Evolutionary conservation across 2,888 invertebrate species (phyloP), one percentile per base, ranked within the genome.

Genomic region (Parnassius orleans): DNA sequence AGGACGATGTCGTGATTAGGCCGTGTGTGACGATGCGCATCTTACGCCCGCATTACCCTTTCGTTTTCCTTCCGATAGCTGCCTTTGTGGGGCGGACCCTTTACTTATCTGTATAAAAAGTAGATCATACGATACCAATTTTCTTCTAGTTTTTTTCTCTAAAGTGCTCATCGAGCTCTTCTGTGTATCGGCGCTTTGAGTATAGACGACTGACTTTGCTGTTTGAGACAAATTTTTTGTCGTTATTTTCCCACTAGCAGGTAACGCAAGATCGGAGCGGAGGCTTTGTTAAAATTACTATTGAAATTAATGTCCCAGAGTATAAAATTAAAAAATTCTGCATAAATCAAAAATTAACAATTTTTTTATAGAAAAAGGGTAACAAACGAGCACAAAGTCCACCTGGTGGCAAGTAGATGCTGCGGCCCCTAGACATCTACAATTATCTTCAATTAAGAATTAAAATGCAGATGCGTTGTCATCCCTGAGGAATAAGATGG

Each of bases 21-120:
- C 89, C 87, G 90, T 90, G 90, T 90, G 90, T 89, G 90, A 79
- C 90, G 90, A 89, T 88, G 90, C 90, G 91, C 91, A 83, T 91
- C 91, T 91, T 90, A 87, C 84, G 87, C 91, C 91, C 91, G 90
- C 88, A 91, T 91, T 89, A 91, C 91, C 91, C 91, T 90, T 90
- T 90, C 89, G 88, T 81, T 86, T 86, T 90, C 87, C 90, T 90
- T 90, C 91, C 90, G 90, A 90, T 90, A 89, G 83, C 86, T 81
- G 88, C 90, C 87, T 90, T 90, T 90, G 90, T 89, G 74, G 70
- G 71, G 48, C 48, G 48, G 71, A 73, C 78, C 79, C 80, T 80
- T 77, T 77, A 80, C 84, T 80, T 87, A 86, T 87, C 87, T 84
- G 75, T 72, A 73, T 74, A 73, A 78, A 75, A 77, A 75, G 73